phyloP scores from a whole-genome alignment of 2,888 invertebrate species.

The Tortrix viridana region DNA sequence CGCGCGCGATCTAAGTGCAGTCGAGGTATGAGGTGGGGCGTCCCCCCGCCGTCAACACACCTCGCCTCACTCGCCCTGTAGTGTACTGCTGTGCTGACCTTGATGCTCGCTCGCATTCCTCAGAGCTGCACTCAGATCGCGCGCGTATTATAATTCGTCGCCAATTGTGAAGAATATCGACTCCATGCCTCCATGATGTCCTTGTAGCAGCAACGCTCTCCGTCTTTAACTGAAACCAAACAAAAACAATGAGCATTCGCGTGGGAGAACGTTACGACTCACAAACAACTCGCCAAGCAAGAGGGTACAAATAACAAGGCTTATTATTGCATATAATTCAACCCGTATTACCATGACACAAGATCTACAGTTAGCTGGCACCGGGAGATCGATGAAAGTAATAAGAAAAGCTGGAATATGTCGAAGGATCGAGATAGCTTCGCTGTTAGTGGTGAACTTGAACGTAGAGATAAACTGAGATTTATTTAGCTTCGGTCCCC shows the following conservation, averaged over 20 bases:
- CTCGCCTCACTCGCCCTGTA: too few relatives aligned
- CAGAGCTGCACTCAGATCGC: too few relatives aligned
- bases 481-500: conserved; percentile 49
- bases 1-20: too few relatives aligned
- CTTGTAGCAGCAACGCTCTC: conserved; percentile 22
- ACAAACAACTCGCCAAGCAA: conserved; percentile 68
- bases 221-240: conserved; percentile 54
- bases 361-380: conserved; percentile 34
- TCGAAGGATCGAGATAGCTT: conserved; percentile 66
- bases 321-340: conserved; percentile 44
- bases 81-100: too few relatives aligned
- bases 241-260: conserved; percentile 71
- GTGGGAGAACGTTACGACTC: conserved; percentile 64
- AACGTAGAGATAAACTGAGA: conserved; percentile 61
- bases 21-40: too few relatives aligned
- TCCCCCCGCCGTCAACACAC: too few relatives aligned
- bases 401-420: conserved; percentile 63
- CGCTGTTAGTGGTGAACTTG: conserved; percentile 65
- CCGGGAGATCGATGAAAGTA: conserved; percentile 38
- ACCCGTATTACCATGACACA: conserved; percentile 42
- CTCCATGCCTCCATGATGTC: too few relatives aligned
- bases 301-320: conserved; percentile 55
- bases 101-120: too few relatives aligned
- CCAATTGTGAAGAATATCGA: too few relatives aligned
- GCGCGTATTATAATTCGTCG: too few relatives aligned